A percentile compares a stretch with the other conserved stretches of the same genome.
Evolutionary conservation across 2,113 vertebrate genomes (phyloP).

Genomic region (Fulica atra): DNA sequence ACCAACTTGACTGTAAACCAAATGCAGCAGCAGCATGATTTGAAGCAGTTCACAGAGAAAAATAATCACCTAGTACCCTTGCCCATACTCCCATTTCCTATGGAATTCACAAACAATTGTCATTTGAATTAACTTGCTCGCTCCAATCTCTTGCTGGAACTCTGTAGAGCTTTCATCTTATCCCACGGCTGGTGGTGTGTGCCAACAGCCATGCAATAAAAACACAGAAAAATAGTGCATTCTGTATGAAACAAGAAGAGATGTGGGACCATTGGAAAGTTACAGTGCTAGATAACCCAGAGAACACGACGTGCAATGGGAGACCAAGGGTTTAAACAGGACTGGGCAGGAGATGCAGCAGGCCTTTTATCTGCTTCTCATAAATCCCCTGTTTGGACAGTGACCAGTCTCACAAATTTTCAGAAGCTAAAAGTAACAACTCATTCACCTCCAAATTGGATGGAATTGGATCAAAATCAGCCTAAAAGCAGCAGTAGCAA

Average conservation of each 20-base stretch:
- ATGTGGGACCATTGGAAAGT: background rate
- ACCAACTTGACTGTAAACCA: background rate
- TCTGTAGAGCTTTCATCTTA: background rate
- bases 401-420: background rate
- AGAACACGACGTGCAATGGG: background rate
- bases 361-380: background rate
- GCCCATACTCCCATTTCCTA: background rate
- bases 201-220: background rate
- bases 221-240: fast-evolving
- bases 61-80: background rate
- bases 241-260: background rate
- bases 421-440: background rate
- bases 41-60: background rate
- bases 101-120: background rate
- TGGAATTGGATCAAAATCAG: background rate
- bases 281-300: background rate
- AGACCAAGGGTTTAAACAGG: background rate
- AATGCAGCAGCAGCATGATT: background rate
- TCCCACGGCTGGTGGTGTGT: background rate
- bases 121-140: background rate
- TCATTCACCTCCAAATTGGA: background rate
- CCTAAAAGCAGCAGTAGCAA: background rate
- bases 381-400: background rate
- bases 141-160: background rate
- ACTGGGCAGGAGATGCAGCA: background rate